Evolutionary conservation across 2,113 vertebrate genomes (phyloP), one percentile per base, ranked within the genome.

Genomic region (Paralichthys olivaceus): DNA sequence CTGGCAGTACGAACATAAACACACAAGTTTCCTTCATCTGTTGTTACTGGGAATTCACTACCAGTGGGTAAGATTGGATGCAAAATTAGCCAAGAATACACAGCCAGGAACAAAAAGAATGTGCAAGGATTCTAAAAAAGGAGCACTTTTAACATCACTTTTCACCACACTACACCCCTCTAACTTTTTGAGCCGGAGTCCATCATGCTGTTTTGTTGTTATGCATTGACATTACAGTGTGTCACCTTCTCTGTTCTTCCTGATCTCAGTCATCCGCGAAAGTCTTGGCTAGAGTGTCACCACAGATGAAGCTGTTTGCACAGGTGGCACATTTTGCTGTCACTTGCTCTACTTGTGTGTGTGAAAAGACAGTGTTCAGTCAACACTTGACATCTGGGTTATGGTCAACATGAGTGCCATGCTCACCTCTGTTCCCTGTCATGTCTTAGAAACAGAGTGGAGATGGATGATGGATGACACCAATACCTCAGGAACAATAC

Each of bases 321-420:
- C 87, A 89, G 90, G 84, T 91, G 84, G 79, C 77, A 60, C 79
- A 64, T 89, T 87, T 83, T 58, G 74, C 81, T 77, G 79, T 83
- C 83, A 43, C 76, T 66, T 22, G 43, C 47, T 78, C 58, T 78
- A 62, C 80, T 86, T 82, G 68, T 60, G 57, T 81, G 76, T 69
- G 75, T 83, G 72, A 85, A 89, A 80, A 75, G 80, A 72, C 68
- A 15, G 58, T 28, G 69, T 72, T 83, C 59, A 64, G 72, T 84
- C 79, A 82, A 58, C 1, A 34, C 19, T 62, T 62, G 58, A 66
- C 85, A 79, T 75, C 70, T 71, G 67, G 67, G 28, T 59, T 75
- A 56, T 7, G 49, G 81, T 81, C 79, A 84, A 57, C 70, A 40
- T 40, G 37, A 11, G 45, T 4, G 59, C 19, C 32, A 28, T 19